These are phyloP conservation scores for Hiodon tergisus DNA, from an alignment of 2,113 vertebrate species.

Conservation along the genomic window DNA sequence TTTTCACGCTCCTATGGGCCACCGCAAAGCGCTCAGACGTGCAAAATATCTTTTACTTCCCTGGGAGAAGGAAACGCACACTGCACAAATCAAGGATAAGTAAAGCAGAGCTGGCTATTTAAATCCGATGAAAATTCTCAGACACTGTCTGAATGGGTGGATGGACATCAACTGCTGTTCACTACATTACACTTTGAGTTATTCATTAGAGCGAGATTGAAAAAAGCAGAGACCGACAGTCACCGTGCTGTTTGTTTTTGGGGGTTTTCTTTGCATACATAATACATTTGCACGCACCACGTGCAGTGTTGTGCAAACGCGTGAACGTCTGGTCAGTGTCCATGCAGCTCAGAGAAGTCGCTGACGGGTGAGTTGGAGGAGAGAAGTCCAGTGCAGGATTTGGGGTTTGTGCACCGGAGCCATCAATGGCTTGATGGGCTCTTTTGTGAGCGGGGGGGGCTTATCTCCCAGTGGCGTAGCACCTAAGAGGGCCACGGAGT, in stretches of 20 bases:
- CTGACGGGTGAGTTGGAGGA: not conserved
- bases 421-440: constrained; percentile 45
- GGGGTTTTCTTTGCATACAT: too few relatives aligned
- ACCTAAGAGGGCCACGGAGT: constrained; percentile 5
- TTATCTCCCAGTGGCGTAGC: constrained; percentile 42
- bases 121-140: too few relatives aligned
- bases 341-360: too few relatives aligned
- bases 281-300: too few relatives aligned
- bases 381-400: constrained; percentile 44
- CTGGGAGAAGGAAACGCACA: not conserved
- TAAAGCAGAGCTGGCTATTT: too few relatives aligned
- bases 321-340: not conserved
- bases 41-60: not conserved
- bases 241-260: too few relatives aligned
- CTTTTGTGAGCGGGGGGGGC: constrained; percentile 36
- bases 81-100: too few relatives aligned
- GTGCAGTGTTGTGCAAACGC: not conserved
- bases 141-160: too few relatives aligned
- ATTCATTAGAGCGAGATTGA: too few relatives aligned
- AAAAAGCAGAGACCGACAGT: too few relatives aligned
- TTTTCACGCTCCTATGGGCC: not conserved
- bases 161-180: too few relatives aligned
- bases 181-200: too few relatives aligned
- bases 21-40: not conserved
- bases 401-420: constrained; percentile 29